A percentile compares a stretch with the other conserved stretches of the same genome.
Evolutionary conservation across 2,113 vertebrate genomes (phyloP).

Genomic region (Seriola rivoliana): DNA sequence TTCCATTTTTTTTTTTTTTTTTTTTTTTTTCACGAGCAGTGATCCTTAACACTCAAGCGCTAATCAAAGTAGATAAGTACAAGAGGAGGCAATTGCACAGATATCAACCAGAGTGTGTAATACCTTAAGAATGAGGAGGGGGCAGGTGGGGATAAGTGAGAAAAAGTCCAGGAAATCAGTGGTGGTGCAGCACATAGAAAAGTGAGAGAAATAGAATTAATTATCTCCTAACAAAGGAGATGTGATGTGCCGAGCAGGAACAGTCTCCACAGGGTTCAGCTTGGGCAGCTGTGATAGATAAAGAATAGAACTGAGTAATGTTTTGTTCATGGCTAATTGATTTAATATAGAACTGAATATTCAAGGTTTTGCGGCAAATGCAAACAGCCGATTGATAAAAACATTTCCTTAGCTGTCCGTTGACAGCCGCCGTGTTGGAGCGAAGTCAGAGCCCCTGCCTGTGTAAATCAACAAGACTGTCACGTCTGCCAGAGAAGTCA

Average conservation of each 20-base stretch:
- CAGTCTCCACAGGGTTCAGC: conserved; percentile 60
- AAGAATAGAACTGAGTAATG: conserved; percentile 50
- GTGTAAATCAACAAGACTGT: conserved; percentile 45
- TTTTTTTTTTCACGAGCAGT: conserved; percentile 22
- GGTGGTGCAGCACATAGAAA: conserved; percentile 34
- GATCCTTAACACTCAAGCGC: conserved; percentile 40
- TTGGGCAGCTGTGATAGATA: conserved; percentile 64
- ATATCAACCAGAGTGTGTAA: conserved; percentile 50
- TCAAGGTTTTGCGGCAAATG: conserved; percentile 45
- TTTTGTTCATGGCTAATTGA: conserved; percentile 72
- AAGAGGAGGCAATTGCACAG: conserved; percentile 49
- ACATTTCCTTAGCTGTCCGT: conserved; percentile 2
- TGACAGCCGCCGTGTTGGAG: conserved; percentile 20
- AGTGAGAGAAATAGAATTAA: conserved; percentile 70
- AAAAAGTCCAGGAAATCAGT: conserved; percentile 51
- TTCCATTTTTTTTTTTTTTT: too few species aligned
- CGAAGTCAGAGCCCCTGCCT: conserved; percentile 23
- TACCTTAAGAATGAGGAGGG: conserved; percentile 42
- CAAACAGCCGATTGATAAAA: conserved; percentile 53
- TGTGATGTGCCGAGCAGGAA: conserved; percentile 49
- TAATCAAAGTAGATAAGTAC: conserved; percentile 65
- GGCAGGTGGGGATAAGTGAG: conserved; percentile 7
- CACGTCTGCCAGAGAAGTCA: conserved; percentile 23
- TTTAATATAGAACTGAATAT: conserved; percentile 67
- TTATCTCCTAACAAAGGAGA: conserved; percentile 74